A percentile compares a stretch with the other conserved stretches of the same genome.
Conservation (phyloP, 1,140 invertebrate genomes). For the Ceratitis capitata region DNA sequence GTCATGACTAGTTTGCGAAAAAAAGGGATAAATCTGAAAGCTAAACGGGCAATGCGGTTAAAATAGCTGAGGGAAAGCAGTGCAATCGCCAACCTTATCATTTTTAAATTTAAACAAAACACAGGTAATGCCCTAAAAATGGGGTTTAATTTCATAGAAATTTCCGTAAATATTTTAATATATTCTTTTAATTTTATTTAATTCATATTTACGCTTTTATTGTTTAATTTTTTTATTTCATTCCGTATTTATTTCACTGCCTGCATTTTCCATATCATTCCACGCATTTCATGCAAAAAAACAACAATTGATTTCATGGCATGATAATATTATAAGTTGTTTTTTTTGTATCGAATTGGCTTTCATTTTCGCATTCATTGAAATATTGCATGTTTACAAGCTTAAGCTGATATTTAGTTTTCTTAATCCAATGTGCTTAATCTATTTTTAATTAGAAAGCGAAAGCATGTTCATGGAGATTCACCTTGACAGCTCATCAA, state of each 20-base stretch:
- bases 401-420: background rate
- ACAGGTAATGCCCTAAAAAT: too few relatives aligned
- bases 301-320: background rate
- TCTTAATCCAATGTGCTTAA: background rate
- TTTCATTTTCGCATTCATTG: background rate
- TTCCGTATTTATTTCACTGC: background rate
- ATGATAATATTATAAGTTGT: background rate
- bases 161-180: too few relatives aligned
- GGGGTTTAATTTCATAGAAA: too few relatives aligned
- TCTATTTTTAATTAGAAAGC: slow-evolving; percentile 2
- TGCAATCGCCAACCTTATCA: too few relatives aligned
- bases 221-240: background rate
- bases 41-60: too few relatives aligned
- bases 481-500: slow-evolving; percentile 5
- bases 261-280: background rate
- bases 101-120: too few relatives aligned
- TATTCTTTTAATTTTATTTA: too few relatives aligned
- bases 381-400: background rate
- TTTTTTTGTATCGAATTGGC: background rate
- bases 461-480: slow-evolving; percentile 6
- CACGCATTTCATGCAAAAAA: too few relatives aligned
- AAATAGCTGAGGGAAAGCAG: too few relatives aligned
- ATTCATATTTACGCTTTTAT: background rate
- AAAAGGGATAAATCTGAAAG: background rate
- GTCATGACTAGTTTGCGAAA: slow-evolving; percentile 14